Conservation (phyloP, 2,797 vertebrate genomes). For the Toxotes lorentzi region DNA sequence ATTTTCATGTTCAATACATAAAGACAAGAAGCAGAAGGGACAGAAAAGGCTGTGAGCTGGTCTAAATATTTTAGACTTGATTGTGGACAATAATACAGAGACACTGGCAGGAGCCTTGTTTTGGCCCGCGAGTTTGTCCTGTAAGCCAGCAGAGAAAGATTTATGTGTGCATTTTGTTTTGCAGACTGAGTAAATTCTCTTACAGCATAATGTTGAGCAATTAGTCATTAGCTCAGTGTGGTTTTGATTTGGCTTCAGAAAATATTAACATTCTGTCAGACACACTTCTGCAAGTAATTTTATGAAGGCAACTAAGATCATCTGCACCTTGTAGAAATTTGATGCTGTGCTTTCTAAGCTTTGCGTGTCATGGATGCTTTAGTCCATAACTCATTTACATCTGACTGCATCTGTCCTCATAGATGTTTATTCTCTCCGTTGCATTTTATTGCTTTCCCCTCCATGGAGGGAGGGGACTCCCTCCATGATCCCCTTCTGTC, state of each 20-base stretch:
- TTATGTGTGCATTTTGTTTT: conserved; percentile 27
- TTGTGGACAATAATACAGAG: conserved; percentile 17
- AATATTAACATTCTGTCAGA: conserved; percentile 49
- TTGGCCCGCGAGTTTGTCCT: conserved; percentile 4
- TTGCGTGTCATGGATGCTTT: conserved; percentile 47
- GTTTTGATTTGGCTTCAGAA: conserved; percentile 53
- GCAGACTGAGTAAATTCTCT: conserved; percentile 30
- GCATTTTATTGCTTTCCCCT: conserved; percentile 45
- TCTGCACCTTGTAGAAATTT: conserved; percentile 44
- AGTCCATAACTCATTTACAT: conserved; percentile 65
- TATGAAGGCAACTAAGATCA: conserved; percentile 52
- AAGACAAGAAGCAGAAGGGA: not conserved
- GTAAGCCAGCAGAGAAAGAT: conserved; percentile 8
- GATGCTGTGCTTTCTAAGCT: conserved; percentile 43
- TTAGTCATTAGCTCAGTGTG: conserved; percentile 48
- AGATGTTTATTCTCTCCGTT: conserved; percentile 42
- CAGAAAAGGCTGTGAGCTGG: not conserved
- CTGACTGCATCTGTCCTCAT: conserved; percentile 51
- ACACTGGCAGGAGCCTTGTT: conserved; percentile 4
- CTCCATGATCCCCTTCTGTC: conserved; percentile 31
- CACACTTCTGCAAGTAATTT: conserved; percentile 48
- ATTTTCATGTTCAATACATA: not conserved
- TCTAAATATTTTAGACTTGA: conserved; percentile 4
- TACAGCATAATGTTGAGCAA: conserved; percentile 9
- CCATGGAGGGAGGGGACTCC: too few relatives aligned